These are phyloP conservation scores for Tridacna gigas DNA, from an alignment of 2,888 invertebrate genomes.

Conservation along the genomic window DNA sequence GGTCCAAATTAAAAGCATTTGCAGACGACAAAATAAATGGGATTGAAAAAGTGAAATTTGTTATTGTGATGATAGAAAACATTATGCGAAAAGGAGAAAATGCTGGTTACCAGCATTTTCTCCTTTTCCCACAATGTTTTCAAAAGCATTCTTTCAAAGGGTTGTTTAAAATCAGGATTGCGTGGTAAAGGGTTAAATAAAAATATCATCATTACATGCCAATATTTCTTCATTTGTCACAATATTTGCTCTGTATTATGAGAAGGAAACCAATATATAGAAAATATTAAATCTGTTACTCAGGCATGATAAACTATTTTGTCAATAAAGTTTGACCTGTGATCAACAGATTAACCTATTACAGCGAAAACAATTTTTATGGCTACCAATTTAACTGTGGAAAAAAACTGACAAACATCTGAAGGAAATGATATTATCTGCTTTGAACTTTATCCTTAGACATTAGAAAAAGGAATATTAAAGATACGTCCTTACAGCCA, in stretches of 20 bases:
- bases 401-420: too few species aligned
- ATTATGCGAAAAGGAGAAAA: neutral
- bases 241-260: too few species aligned
- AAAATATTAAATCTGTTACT: conserved; percentile 1
- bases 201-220: neutral
- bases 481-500: too few species aligned
- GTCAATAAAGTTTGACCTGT: too few species aligned
- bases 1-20: too few species aligned
- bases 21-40: neutral
- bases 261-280: neutral
- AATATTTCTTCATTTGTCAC: neutral
- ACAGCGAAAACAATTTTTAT: too few species aligned
- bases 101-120: neutral
- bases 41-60: neutral
- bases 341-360: neutral
- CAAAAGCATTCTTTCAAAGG: neutral
- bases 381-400: too few species aligned
- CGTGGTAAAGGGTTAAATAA: neutral
- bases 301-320: neutral
- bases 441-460: too few species aligned
- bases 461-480: too few species aligned
- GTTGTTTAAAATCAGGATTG: neutral
- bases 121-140: neutral
- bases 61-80: neutral
- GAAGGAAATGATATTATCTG: too few species aligned